These are phyloP conservation scores for Mormoops blainvillei DNA, from an alignment of 2,113 vertebrate species.

Conservation along the genomic window DNA sequence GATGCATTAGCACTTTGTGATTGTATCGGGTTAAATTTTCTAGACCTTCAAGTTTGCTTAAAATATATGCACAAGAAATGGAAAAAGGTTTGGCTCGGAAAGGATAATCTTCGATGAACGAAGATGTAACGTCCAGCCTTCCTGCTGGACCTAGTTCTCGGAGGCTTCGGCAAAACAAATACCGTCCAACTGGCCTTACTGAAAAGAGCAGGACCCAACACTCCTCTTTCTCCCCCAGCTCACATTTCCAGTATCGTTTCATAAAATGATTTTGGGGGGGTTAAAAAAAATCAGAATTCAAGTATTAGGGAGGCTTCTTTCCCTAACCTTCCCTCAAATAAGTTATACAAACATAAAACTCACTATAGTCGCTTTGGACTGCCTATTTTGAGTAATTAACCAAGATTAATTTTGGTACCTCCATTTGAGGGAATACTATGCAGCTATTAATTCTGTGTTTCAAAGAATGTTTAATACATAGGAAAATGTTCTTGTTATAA, in stretches of 20 bases:
- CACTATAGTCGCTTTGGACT: not conserved
- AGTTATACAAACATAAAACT: not conserved
- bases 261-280: not conserved
- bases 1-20: not conserved
- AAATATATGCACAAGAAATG: conserved; percentile 6
- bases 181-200: not conserved
- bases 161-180: not conserved
- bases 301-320: not conserved
- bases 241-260: not conserved
- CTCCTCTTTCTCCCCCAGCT: not conserved
- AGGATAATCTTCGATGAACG: not conserved
- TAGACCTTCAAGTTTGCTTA: conserved; percentile 3
- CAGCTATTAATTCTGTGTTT: not conserved
- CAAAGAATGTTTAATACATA: not conserved
- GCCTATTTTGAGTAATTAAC: not conserved
- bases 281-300: not conserved
- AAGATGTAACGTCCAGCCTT: not conserved
- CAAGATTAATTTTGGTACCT: not conserved
- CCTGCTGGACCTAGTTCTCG: not conserved
- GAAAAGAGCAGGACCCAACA: not conserved
- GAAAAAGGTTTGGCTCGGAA: not conserved
- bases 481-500: not conserved
- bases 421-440: not conserved
- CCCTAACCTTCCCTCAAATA: not conserved
- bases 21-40: conserved; percentile 24